Percentiles rank a stretch among this genome's conserved stretches.
Conservation (phyloP, 2,888 invertebrate species). For the Smittia aterrima region DNA sequence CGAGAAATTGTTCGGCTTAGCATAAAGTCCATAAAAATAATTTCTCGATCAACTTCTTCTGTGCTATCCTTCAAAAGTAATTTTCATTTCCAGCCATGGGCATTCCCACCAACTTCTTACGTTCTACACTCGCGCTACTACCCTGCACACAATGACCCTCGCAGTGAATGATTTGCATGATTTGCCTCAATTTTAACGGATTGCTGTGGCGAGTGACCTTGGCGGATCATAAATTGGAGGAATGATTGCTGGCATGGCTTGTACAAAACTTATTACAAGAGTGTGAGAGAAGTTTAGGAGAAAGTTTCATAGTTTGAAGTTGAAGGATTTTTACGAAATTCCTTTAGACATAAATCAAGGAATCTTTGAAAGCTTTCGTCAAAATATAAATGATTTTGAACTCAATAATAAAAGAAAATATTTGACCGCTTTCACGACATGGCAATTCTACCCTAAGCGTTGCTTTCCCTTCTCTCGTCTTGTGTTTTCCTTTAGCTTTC, state of each 20-base stretch:
- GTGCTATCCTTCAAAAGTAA: constrained; percentile 2
- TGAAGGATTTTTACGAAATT: neutral
- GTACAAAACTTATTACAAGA: neutral
- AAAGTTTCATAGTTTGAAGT: no score
- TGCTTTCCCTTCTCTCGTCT: constrained; percentile 15
- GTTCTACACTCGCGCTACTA: neutral
- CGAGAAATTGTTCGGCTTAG: neutral
- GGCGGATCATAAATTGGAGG: neutral
- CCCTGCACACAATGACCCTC: neutral
- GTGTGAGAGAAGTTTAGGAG: no score
- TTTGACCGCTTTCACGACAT: constrained; percentile 41
- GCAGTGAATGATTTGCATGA: constrained; percentile 39
- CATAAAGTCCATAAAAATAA: no score
- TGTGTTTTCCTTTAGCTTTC: neutral
- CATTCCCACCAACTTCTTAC: constrained; percentile 29
- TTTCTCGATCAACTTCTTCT: no score
- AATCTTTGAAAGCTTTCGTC: neutral
- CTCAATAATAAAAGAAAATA: constrained; percentile 39
- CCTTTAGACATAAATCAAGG: no score
- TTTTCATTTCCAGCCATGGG: constrained; percentile 17
- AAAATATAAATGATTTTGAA: constrained; percentile 40
- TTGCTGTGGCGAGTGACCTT: constrained; percentile 25
- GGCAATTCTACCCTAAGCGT: constrained; percentile 20
- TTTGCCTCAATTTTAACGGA: constrained; percentile 29
- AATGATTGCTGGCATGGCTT: neutral